phyloP scores from a whole-genome alignment of 2,113 vertebrate genomes.

The Phasianus colchicus region DNA sequence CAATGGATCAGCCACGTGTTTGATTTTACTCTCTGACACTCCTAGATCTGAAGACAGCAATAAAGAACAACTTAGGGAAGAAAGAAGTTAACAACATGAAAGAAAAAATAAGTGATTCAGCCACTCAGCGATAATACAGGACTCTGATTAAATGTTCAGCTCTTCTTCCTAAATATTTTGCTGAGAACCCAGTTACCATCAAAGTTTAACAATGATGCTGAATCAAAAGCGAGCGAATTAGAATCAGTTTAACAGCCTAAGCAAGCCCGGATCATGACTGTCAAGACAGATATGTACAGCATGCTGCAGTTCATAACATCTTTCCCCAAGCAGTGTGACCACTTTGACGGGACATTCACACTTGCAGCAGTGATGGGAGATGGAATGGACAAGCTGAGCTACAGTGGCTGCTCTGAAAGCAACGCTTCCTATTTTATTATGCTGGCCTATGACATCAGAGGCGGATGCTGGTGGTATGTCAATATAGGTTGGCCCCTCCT shows the following conservation, averaged over 20 bases:
- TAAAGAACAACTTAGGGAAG: not conserved
- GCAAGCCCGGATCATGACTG: not conserved
- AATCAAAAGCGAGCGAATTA: not conserved
- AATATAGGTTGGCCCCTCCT: not conserved
- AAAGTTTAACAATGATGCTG: not conserved
- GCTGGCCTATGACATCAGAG: not conserved
- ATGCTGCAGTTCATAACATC: not conserved
- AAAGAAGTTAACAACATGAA: not conserved
- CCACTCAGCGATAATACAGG: not conserved
- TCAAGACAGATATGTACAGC: rapidly evolving
- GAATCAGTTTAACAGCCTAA: not conserved
- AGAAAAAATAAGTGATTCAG: not conserved
- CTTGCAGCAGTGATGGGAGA: not conserved
- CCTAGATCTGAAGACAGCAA: not conserved
- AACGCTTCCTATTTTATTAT: not conserved
- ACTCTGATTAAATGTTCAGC: not conserved
- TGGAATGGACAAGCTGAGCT: not conserved
- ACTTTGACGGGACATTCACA: rapidly evolving
- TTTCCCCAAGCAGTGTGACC: not conserved
- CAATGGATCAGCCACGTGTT: not conserved
- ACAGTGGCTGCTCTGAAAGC: not conserved
- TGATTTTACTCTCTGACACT: not conserved
- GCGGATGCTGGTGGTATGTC: not conserved
- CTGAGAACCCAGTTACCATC: not conserved
- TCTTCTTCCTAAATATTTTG: not conserved